A percentile compares a stretch with the other conserved stretches of the same genome.
phyloP scores from a whole-genome alignment of 2,797 vertebrate species.

The Sebastes vulpes region DNA sequence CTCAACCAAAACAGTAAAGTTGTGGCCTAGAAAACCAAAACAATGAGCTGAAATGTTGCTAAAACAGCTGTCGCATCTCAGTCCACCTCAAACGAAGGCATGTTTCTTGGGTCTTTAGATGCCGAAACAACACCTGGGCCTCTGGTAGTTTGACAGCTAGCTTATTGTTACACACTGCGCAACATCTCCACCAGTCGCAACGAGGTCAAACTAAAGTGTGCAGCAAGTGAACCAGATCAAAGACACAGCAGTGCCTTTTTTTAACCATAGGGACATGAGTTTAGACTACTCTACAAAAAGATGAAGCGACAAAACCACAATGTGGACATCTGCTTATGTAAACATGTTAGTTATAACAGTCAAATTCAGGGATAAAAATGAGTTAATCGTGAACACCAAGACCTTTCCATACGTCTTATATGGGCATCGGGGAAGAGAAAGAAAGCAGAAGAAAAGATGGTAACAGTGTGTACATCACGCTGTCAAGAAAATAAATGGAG shows the following conservation, averaged over 20 bases:
- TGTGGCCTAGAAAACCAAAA: not conserved
- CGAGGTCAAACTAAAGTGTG: not conserved
- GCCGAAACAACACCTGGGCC: not conserved
- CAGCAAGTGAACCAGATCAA: not conserved
- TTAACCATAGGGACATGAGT: not conserved
- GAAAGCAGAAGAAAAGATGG: not conserved
- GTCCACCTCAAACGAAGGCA: not conserved
- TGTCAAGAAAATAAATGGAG: constrained; percentile 17
- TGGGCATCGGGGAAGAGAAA: not conserved
- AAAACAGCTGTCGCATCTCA: not conserved
- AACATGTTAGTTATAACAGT: not conserved
- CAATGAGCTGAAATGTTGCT: not conserved
- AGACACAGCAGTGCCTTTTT: not conserved
- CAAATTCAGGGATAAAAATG: not conserved
- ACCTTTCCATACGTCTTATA: not conserved
- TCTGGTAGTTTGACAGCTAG: not conserved
- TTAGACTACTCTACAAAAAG: not conserved
- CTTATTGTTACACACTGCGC: not conserved
- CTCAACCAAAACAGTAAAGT: not conserved
- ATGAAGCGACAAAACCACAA: not conserved
- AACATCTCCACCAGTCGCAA: not conserved
- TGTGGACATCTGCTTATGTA: not conserved
- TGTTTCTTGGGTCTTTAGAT: not conserved
- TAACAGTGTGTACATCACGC: not conserved
- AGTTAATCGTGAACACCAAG: not conserved